Evolutionary conservation across 2,888 invertebrate genomes (phyloP).

Genomic region (Bibio marci): DNA sequence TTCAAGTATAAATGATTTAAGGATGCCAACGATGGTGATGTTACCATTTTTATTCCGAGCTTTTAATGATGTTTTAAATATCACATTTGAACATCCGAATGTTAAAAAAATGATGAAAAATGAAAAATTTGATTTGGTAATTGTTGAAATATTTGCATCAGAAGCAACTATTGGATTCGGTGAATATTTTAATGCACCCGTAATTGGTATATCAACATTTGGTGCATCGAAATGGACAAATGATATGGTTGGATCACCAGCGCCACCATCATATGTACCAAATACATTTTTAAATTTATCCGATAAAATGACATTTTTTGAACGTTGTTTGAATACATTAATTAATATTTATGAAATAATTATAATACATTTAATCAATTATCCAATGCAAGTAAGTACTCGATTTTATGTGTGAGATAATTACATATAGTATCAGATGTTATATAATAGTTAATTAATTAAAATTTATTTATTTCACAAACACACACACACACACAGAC

Average conservation of each 20-base stretch:
- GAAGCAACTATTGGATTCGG: constrained; percentile 14
- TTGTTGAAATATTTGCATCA: constrained; percentile 12
- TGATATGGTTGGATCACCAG: constrained; percentile 3
- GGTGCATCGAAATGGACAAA: constrained; percentile 7
- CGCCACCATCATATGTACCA: constrained; percentile 5
- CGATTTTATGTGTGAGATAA: neutral
- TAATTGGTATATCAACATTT: constrained; percentile 8
- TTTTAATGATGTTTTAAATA: too few species aligned
- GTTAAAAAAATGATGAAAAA: too few species aligned
- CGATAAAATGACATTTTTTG: constrained; percentile 13
- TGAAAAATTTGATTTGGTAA: constrained; percentile 10
- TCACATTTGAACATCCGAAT: too few species aligned
- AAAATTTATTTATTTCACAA: too few species aligned
- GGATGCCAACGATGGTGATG: too few species aligned
- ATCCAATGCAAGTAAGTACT: constrained; percentile 7
- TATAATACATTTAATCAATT: neutral
- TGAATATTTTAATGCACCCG: constrained; percentile 14
- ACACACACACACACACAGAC: too few species aligned
- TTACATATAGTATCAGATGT: too few species aligned
- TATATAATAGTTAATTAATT: too few species aligned
- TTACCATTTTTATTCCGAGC: too few species aligned
- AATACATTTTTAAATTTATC: neutral
- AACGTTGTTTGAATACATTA: constrained; percentile 14
- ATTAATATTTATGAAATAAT: constrained; percentile 2
- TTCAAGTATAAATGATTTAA: too few species aligned